These are phyloP conservation scores for Polia nebulosa DNA, from an alignment of 2,888 invertebrate species.

Conservation along the genomic window DNA sequence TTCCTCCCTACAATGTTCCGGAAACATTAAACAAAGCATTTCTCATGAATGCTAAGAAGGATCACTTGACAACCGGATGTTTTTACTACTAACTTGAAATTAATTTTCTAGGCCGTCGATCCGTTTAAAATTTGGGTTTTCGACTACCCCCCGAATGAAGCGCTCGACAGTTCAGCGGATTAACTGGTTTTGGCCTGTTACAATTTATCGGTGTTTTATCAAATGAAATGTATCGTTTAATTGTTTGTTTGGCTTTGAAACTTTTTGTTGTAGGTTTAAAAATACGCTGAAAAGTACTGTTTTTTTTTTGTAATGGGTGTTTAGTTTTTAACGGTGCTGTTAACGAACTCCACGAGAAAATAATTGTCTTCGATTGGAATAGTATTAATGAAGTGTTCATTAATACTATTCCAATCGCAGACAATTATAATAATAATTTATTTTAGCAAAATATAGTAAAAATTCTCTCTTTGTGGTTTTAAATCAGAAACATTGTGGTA, in stretches of 20 bases:
- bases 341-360: too few species aligned
- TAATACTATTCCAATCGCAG: too few species aligned
- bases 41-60: slow-evolving; percentile 43
- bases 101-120: slow-evolving; percentile 70
- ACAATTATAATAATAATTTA: too few species aligned
- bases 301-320: not conserved
- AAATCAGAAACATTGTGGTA: not conserved
- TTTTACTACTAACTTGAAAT: slow-evolving; percentile 62
- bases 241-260: slow-evolving; percentile 33
- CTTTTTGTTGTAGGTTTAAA: slow-evolving; percentile 17
- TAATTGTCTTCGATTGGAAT: not conserved
- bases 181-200: slow-evolving; percentile 49
- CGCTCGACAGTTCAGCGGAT: slow-evolving; percentile 45
- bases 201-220: slow-evolving; percentile 61
- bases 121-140: slow-evolving; percentile 60
- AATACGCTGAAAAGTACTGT: not conserved
- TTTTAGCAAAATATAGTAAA: too few species aligned
- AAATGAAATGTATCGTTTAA: slow-evolving; percentile 36
- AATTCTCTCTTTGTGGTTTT: too few species aligned
- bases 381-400: not conserved
- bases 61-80: slow-evolving; percentile 53
- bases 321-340: not conserved
- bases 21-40: slow-evolving; percentile 39
- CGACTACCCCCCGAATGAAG: slow-evolving; percentile 54
- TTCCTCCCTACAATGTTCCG: slow-evolving; percentile 10